Evolutionary conservation across 2,888 invertebrate species (phyloP).

Genomic region (Limnephilus lunatus): DNA sequence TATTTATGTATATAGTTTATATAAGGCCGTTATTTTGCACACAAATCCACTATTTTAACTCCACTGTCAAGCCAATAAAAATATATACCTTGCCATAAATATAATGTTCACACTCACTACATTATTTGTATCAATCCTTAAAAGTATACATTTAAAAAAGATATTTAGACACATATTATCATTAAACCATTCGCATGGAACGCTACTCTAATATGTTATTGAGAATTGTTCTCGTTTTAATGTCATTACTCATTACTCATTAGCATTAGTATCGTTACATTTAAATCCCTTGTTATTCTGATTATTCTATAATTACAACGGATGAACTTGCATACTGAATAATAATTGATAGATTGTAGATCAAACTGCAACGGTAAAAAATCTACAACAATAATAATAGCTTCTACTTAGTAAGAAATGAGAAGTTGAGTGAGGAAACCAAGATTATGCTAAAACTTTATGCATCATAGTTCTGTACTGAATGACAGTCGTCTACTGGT

Average conservation of each 20-base stretch:
- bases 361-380: conserved; percentile 7
- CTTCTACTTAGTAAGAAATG: background rate
- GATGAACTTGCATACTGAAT: conserved; percentile 19
- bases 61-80: conserved; percentile 63
- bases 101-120: conserved; percentile 63
- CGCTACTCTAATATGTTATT: conserved; percentile 35
- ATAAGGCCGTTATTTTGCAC: conserved; percentile 66
- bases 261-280: conserved; percentile 34
- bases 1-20: conserved; percentile 45
- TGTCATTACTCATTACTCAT: conserved; percentile 10
- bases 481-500: background rate
- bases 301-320: conserved; percentile 30
- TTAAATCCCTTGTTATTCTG: conserved; percentile 55
- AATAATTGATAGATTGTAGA: background rate
- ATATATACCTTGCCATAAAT: conserved; percentile 63
- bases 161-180: conserved; percentile 64
- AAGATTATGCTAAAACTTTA: background rate
- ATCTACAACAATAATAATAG: conserved; percentile 7
- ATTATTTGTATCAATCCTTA: conserved; percentile 57
- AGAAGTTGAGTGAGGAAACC: background rate
- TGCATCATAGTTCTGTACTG: background rate
- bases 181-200: conserved; percentile 27
- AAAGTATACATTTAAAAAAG: conserved; percentile 64
- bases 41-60: conserved; percentile 61
- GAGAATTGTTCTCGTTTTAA: conserved; percentile 22